A percentile compares a stretch with the other conserved stretches of the same genome.
Conservation (phyloP, 2,113 vertebrate genomes). For the Coracopsis vasa region DNA sequence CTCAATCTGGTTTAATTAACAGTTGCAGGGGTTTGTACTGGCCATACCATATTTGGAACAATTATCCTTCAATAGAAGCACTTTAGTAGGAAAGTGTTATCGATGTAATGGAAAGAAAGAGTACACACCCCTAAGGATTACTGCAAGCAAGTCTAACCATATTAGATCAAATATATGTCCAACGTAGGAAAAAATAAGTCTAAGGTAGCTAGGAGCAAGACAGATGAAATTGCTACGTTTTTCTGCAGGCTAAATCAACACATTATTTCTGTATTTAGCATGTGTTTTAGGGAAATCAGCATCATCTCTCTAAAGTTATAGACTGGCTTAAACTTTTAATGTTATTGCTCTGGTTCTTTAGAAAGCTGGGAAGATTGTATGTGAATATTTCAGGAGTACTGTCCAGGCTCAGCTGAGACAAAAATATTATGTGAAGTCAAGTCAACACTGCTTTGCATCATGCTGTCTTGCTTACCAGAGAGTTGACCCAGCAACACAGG, state of each 20-base stretch:
- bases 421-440: neutral
- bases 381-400: neutral
- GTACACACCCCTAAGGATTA: neutral
- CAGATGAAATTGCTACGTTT: neutral
- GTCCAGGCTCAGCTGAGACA: neutral
- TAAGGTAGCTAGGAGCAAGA: neutral
- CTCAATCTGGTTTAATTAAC: neutral
- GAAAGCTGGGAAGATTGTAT: neutral
- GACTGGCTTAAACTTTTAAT: neutral
- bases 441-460: slow-evolving; percentile 21
- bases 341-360: neutral
- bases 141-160: neutral
- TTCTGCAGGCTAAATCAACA: neutral
- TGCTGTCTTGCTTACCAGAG: neutral
- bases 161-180: neutral
- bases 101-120: neutral
- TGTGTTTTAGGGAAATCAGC: neutral
- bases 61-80: neutral
- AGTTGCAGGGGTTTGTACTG: neutral
- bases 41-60: neutral
- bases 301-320: neutral
- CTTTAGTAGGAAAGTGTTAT: neutral
- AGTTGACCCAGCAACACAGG: neutral
- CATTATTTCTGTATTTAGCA: neutral
- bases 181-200: neutral